Base-by-base conservation (phyloP, 2,888 invertebrate genomes). In the Drosophila engyochracea region DNA sequence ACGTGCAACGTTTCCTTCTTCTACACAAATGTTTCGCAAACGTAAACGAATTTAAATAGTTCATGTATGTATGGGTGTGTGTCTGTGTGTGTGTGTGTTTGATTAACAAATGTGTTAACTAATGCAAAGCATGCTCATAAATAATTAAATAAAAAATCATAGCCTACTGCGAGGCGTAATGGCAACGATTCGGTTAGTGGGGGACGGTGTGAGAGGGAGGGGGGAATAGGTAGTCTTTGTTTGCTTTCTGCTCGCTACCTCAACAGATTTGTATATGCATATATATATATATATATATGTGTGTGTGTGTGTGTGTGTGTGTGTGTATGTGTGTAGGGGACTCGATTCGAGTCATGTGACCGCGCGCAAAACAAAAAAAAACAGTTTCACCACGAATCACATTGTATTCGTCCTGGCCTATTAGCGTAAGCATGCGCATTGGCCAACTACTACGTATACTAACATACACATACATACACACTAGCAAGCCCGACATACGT, bases 371-470 rank as follows among this genome's bases (percentile, higher is more conserved):
- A 25, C 25, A 25, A 47, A 47, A 47, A 47, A 79, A 79, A 79
- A 73, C 70, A 31, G 78, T 79, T 78, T 54, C 51, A 76, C 69
- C 77, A 81, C 79, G 81, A 76, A 71, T 78, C 67, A 62, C 71
- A 79, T 78, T 75, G 75, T 70, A 74, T 71, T 70, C 51, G 73
- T 81, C 69, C 77, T 79, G 73, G 62, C 77, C 82, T 81, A 53
- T 64, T 89, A 85, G 83, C 85, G 85, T 85, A 85, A 85, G 85
- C 85, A 89, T 85, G 85, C 85, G 85, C 90, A 83, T 44, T 78
- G 35, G n/a, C 7, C 47, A 59, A 35, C 64, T 80, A 67, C 76
- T 79, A 79, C 80, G 68, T 62, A 47, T 53, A 44, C 67, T 58
- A 49, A 70, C 58, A 54, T 58, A 47, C 53, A 33, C 35, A 37